These are phyloP conservation scores for Antheraea assamensis DNA, from an alignment of 2,888 invertebrate species.

Conservation along the genomic window DNA sequence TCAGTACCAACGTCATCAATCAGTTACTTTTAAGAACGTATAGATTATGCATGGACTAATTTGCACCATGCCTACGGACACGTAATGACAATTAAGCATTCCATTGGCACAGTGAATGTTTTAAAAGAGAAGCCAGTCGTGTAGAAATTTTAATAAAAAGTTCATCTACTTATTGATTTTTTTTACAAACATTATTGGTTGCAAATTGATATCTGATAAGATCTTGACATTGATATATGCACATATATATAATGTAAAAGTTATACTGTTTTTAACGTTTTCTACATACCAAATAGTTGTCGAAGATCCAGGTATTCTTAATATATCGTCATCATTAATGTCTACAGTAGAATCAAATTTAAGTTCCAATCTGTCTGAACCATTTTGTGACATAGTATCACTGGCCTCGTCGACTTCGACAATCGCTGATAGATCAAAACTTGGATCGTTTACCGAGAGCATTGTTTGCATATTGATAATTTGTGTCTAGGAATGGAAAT, in stretches of 20 bases:
- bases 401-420: constrained; percentile 73
- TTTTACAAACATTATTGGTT: not conserved
- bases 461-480: constrained; percentile 75
- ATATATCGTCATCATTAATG: constrained; percentile 63
- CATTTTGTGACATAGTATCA: constrained; percentile 60
- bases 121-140: not conserved
- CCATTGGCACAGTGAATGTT: too few relatives aligned
- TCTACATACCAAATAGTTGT: constrained; percentile 64
- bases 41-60: too few relatives aligned
- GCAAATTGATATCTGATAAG: not conserved
- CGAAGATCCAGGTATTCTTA: constrained; percentile 59
- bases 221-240: not conserved
- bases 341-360: constrained; percentile 68
- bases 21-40: too few relatives aligned
- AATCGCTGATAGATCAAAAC: constrained; percentile 75
- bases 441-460: constrained; percentile 72
- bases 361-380: constrained; percentile 66
- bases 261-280: not conserved
- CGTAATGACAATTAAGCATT: too few relatives aligned
- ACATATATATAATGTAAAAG: too few relatives aligned
- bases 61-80: too few relatives aligned
- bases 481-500: constrained; percentile 59
- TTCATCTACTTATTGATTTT: not conserved
- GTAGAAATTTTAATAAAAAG: not conserved
- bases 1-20: too few relatives aligned